A percentile compares a stretch with the other conserved stretches of the same genome.
These are phyloP conservation scores for Passer montanus DNA, from an alignment of 2,113 vertebrate species.

Conservation along the genomic window DNA sequence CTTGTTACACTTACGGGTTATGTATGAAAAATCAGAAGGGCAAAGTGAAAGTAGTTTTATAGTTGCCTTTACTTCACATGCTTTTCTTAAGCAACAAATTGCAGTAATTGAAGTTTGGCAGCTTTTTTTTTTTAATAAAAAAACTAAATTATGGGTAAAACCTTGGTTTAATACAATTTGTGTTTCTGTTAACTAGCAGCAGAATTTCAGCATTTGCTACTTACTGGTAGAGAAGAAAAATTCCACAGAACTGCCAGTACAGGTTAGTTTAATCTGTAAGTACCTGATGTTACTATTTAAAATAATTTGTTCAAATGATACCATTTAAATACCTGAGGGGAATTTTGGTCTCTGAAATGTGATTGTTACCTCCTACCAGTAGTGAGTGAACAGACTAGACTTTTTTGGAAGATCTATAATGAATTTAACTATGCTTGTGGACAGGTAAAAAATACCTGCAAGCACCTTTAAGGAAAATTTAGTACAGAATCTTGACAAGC, in stretches of 20 bases:
- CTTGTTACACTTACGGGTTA: background rate
- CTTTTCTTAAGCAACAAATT: constrained; percentile 36
- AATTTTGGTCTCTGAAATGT: constrained; percentile 70
- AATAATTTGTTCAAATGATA: constrained; percentile 77
- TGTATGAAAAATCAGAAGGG: constrained; percentile 28
- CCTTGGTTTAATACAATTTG: constrained; percentile 87
- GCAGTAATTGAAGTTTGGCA: constrained; percentile 51
- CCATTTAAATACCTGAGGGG: constrained; percentile 71
- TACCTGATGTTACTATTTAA: constrained; percentile 87
- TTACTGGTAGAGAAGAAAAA: constrained; percentile 93
- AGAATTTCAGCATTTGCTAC: constrained; percentile 89
- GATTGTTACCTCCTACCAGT: constrained; percentile 42
- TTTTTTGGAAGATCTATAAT: background rate
- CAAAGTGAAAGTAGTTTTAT: constrained; percentile 16
- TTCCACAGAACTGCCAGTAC: constrained; percentile 91
- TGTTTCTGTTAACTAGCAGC: constrained; percentile 96
- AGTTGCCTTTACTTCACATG: constrained; percentile 49
- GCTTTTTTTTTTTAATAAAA: constrained; percentile 27
- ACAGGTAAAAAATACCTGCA: background rate
- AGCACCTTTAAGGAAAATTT: background rate
- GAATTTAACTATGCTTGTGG: background rate
- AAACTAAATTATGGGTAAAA: constrained; percentile 68
- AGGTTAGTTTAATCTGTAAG: constrained; percentile 98
- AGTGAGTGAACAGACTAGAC: background rate
- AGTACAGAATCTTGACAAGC: background rate